phyloP scores from a whole-genome alignment of 2,888 invertebrate genomes.

The Carterocephalus palaemon region DNA sequence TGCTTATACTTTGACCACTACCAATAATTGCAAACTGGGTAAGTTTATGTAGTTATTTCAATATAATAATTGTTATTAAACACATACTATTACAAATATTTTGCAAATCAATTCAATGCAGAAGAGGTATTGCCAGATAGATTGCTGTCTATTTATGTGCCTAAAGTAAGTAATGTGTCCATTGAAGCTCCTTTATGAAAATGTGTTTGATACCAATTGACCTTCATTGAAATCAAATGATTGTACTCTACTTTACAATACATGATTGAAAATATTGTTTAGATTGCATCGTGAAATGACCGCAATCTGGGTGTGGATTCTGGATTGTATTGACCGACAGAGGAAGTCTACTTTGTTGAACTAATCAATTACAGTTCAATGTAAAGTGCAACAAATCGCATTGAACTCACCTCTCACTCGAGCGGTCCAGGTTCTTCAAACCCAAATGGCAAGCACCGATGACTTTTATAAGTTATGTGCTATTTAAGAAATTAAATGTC shows the following conservation, averaged over 20 bases:
- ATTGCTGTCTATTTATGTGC: conserved; percentile 1
- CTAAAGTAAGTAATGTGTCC: neutral
- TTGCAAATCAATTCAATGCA: neutral
- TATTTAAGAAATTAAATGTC: no score
- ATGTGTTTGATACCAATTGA: conserved; percentile 14
- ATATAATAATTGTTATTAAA: neutral
- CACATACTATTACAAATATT: neutral
- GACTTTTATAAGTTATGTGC: no score
- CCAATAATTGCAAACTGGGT: conserved; percentile 76
- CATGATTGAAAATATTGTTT: neutral
- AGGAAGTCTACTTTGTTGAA: no score
- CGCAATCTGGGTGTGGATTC: neutral
- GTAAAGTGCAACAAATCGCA: no score
- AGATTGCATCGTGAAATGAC: conserved; percentile 4
- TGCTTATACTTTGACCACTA: conserved; percentile 89
- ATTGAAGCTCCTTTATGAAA: conserved; percentile 2
- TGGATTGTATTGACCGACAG: no score
- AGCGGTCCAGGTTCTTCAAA: no score
- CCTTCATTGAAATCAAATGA: conserved; percentile 6
- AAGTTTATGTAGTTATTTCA: no score
- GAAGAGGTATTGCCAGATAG: no score
- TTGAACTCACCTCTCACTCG: no score
- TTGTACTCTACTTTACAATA: neutral
- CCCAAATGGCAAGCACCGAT: no score
- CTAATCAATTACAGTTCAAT: no score